Evolutionary conservation across 2,888 invertebrate species (phyloP).

Genomic region (Idaea straminata): DNA sequence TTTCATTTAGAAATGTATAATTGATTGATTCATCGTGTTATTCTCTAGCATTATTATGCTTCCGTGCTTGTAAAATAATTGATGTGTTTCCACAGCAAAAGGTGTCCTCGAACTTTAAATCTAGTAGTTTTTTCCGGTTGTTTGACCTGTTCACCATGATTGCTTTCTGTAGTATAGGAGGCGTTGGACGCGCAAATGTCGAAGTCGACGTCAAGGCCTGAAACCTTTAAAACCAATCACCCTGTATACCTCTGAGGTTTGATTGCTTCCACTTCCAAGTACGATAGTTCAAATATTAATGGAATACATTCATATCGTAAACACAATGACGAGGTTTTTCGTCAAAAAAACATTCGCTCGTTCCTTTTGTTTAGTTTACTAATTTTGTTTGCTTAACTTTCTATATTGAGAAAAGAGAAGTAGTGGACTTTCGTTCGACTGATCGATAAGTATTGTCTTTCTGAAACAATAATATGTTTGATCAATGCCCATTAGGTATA

Average conservation of each 20-base stretch:
- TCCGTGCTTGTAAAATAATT: conserved; percentile 48
- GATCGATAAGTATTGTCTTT: neutral
- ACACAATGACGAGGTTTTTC: neutral
- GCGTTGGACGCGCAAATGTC: neutral
- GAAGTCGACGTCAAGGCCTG: conserved; percentile 11
- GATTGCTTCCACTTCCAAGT: conserved; percentile 15
- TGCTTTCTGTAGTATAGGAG: conserved; percentile 24
- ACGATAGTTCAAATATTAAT: conserved; percentile 17
- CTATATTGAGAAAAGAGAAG: neutral
- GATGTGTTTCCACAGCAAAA: conserved; percentile 29
- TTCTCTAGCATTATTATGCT: neutral
- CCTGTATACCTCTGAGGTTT: neutral
- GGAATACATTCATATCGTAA: conserved; percentile 4
- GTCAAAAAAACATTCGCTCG: neutral
- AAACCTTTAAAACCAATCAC: conserved; percentile 9
- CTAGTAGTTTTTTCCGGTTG: conserved; percentile 27
- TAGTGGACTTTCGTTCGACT: neutral
- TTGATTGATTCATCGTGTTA: neutral
- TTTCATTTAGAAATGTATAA: no score
- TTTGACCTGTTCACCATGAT: conserved; percentile 31
- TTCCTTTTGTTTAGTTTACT: neutral
- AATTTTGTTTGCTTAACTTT: no score
- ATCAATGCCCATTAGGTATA: neutral
- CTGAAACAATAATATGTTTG: neutral
- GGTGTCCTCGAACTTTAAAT: conserved; percentile 40